A percentile compares a stretch with the other conserved stretches of the same genome.
Conservation (phyloP, 2,888 invertebrate species). For the Mesopsocus fuscifrons region DNA sequence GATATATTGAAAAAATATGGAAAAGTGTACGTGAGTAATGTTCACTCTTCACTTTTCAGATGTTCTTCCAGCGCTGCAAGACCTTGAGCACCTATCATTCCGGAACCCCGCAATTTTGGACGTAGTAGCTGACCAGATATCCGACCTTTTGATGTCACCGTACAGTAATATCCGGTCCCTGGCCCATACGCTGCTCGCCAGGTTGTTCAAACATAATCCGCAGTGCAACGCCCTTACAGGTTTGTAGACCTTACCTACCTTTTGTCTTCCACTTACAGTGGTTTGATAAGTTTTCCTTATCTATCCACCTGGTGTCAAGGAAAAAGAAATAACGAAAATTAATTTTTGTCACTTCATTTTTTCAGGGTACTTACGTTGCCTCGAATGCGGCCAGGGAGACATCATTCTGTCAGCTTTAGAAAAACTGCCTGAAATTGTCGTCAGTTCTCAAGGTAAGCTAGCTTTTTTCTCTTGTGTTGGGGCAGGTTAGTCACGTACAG, state of each 20-base stretch:
- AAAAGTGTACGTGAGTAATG: too few species aligned
- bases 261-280: neutral
- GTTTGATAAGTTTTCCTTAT: too few species aligned
- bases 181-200: slow-evolving; percentile 51
- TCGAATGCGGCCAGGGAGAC: slow-evolving; percentile 61
- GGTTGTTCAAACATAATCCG: slow-evolving; percentile 50
- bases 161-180: slow-evolving; percentile 42
- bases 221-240: slow-evolving; percentile 16
- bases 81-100: slow-evolving; percentile 51
- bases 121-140: slow-evolving; percentile 34
- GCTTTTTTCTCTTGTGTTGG: slow-evolving; percentile 7
- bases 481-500: too few species aligned
- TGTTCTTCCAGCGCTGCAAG: slow-evolving; percentile 43
- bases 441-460: slow-evolving; percentile 56
- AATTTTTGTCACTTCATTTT: neutral
- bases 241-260: too few species aligned
- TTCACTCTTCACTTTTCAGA: too few species aligned
- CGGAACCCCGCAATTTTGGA: slow-evolving; percentile 47
- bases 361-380: slow-evolving; percentile 55
- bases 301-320: too few species aligned
- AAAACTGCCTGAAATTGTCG: slow-evolving; percentile 61
- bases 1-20: too few species aligned
- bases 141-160: slow-evolving; percentile 23
- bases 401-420: slow-evolving; percentile 61
- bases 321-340: too few species aligned